These are phyloP conservation scores for Panthera uncia DNA, from an alignment of 2,113 vertebrate species.

Conservation along the genomic window DNA sequence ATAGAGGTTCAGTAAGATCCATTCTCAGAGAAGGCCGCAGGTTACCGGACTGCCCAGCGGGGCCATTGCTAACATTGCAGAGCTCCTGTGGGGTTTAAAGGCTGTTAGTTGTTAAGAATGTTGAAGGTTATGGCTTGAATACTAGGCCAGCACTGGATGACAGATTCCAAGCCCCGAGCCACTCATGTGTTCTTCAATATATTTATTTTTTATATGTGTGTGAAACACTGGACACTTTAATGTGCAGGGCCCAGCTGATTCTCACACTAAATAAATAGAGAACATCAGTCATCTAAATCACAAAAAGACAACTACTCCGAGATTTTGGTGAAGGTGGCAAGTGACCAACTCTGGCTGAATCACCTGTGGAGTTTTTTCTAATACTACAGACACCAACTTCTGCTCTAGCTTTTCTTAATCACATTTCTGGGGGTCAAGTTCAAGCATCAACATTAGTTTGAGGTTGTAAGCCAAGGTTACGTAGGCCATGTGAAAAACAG, in stretches of 20 bases:
- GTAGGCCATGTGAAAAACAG: neutral
- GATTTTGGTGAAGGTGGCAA: neutral
- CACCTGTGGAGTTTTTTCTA: neutral
- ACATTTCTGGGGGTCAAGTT: neutral
- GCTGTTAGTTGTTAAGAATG: neutral
- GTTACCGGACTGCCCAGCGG: accelerated
- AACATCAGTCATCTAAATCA: neutral
- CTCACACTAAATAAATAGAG: neutral
- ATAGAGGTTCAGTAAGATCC: neutral
- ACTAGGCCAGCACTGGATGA: neutral
- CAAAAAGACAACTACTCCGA: neutral
- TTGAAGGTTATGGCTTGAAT: no score
- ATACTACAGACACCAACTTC: neutral
- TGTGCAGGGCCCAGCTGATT: neutral
- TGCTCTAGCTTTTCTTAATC: neutral
- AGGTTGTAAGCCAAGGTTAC: neutral
- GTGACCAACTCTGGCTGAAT: neutral
- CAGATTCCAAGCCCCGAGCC: neutral
- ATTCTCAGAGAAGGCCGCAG: neutral
- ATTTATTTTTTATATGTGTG: neutral
- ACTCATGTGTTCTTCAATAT: neutral
- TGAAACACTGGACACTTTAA: neutral
- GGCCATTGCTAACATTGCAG: no score
- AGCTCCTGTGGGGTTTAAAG: neutral
- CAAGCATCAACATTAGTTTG: neutral